Evolutionary conservation across 92 coral and sea anemone genomes (phyloP), one percentile per base, ranked within the genome.

Genomic region (Phenganax stokvisi): DNA sequence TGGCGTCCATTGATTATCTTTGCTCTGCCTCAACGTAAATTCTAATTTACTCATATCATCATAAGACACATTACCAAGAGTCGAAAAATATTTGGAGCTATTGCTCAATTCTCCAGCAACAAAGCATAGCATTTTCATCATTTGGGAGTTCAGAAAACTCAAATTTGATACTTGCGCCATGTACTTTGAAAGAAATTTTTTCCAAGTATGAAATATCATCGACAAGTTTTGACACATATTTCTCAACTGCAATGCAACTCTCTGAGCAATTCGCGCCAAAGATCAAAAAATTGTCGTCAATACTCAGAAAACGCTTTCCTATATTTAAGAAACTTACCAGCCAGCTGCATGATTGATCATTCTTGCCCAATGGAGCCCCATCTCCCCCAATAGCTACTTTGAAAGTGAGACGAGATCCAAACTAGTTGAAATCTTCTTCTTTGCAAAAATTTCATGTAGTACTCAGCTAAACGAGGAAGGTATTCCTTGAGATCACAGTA

Each of bases 401-500:
- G 76, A 87, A 87, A 56, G 85, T 79, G 44, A 70, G 84, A 29
- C 84, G 88, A 62, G 80, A 54, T 28, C 57, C 89, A 86, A 90
- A 90, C 89, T 91, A 90, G 79, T 85, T 63, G 58, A 90, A 80
- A 28, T 90, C 89, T 37, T 88, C 83, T 9, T 25, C 71, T 15
- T 83, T 78, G 79, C 80, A 85, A 30, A 2, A 86, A 72, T 66
- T 81, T 87, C 72, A 90, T 73, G 77, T 90, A 87, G 74, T 87
- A 90, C 59, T 85, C 88, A 30, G 85, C 91, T 55, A 90, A 71
- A 15, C 83, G 51, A 60, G 90, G 90, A 54, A 90, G 78, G 81
- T 68, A 85, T 78, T 87, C 90, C 61, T 82, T 85, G 7, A 90
- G 44, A 80, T 84, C 80, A 57, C 90, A 81, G 84, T 76, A 84